A percentile compares a stretch with the other conserved stretches of the same genome.
Evolutionary conservation across 92 coral and sea anemone genomes (phyloP).

Genomic region (Zoanthus sansibaricus): DNA sequence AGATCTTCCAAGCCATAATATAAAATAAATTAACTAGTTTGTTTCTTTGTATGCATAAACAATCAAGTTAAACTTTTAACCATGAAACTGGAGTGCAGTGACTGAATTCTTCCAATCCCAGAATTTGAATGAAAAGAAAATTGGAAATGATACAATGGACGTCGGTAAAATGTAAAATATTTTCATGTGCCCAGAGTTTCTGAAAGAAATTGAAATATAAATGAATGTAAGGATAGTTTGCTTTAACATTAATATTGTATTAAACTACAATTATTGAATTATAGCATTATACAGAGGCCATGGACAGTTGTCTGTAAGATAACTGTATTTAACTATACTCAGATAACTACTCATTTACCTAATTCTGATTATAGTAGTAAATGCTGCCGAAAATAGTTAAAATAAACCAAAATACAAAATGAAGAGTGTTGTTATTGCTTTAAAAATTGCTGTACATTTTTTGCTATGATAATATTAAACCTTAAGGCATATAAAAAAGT

Average conservation of each 20-base stretch:
- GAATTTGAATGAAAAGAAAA: conserved; percentile 2
- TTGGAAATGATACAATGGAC: neutral
- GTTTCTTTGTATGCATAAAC: conserved; percentile 21
- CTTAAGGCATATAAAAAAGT: no score
- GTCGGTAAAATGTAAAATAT: neutral
- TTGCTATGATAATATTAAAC: no score
- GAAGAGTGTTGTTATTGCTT: no score
- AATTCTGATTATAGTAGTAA: no score
- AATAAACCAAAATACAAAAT: no score
- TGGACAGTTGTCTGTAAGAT: no score
- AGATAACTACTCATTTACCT: no score
- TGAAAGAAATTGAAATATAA: neutral
- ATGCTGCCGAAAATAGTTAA: no score
- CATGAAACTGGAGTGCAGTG: neutral
- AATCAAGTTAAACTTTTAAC: neutral
- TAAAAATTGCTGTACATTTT: no score
- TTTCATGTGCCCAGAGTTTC: conserved; percentile 38
- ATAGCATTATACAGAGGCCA: no score
- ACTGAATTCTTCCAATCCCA: conserved; percentile 12
- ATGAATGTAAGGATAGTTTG: neutral
- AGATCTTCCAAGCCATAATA: conserved; percentile 35
- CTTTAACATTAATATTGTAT: neutral
- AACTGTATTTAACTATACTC: no score
- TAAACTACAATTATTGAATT: no score
- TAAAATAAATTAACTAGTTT: neutral